Evolutionary conservation across 2,113 vertebrate species (phyloP), one percentile per base, ranked within the genome.

Genomic region (Emydocephalus ijimae): DNA sequence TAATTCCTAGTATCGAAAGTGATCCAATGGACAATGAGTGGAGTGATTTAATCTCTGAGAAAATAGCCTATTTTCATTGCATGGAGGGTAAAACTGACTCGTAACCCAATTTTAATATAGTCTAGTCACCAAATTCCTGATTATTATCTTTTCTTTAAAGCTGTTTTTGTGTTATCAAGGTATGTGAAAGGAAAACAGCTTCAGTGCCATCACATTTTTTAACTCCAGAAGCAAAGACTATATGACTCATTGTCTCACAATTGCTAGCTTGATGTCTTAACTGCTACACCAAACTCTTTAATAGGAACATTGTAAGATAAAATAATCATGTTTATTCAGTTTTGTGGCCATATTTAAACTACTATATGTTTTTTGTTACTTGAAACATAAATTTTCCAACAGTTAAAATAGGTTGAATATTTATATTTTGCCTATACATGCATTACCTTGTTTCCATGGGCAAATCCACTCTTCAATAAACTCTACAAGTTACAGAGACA

Each of bases 381-480:
- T 91, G 5, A 55, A 43, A 55, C 55, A 43, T 34, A 21, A 34
- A 34, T 74, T n/a, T 74, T 74, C n/a, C 64, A 20, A 74, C 14
- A 74, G 15, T 74, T 34, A 39, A 74, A 74, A 39, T 74, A 39
- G 5, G 0, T 74, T 74, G 69, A 34, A 74, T 64, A 64, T n/a
- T 29, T 64, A 64, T 64, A 64, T 39, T 34, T 3, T 34, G 14
- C n/a, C n/a, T 74, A 34, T 74, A 34, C 14, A 74, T 34, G 29
- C 39, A 26, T 24, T 55, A 55, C 15, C 69, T 50, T 34, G 21
- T 90, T 69, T 61, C 26, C 43, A 15, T 10, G 55, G 12, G 12
- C 55, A 90, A 61, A 92, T 92, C 20, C 21, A 39, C 45, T 92
- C 43, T 89, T 21, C 88, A 92, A 7, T 50, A 89, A 92, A 74